Evolutionary conservation across 2,888 invertebrate species (phyloP).

Genomic region (Teleiodes luculella): DNA sequence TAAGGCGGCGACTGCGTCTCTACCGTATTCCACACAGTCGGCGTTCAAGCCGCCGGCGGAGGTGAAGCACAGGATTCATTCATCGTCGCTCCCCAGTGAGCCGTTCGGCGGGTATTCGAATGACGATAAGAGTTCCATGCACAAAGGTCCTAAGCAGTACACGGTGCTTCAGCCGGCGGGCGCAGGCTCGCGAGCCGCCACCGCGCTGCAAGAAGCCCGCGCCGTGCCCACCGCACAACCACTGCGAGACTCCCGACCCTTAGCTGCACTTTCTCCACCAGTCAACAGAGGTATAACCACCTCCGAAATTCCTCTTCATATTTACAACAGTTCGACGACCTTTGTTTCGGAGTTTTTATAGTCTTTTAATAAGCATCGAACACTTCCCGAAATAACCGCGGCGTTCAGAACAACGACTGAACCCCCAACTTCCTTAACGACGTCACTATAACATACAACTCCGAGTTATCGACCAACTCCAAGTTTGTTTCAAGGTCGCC

Average conservation of each 20-base stretch:
- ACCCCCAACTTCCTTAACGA: conserved; percentile 68
- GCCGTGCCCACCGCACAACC: conserved; percentile 73
- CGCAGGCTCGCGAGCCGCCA: conserved; percentile 88
- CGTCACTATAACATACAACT: conserved; percentile 64
- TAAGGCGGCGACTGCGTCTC: conserved; percentile 73
- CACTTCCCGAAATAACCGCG: conserved; percentile 1
- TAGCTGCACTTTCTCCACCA: conserved; percentile 84
- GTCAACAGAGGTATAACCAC: conserved; percentile 79
- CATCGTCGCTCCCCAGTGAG: conserved; percentile 77
- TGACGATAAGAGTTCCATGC: conserved; percentile 60
- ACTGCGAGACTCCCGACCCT: conserved; percentile 66
- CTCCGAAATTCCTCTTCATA: conserved; percentile 25
- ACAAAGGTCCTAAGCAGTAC: conserved; percentile 85
- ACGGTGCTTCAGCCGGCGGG: conserved; percentile 92
- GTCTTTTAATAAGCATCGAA: neutral
- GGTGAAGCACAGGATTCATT: conserved; percentile 76
- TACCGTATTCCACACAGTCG: conserved; percentile 86
- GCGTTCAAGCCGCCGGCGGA: conserved; percentile 89
- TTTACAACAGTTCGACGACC: neutral
- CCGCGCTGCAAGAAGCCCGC: conserved; percentile 87
- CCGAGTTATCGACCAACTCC: conserved; percentile 61
- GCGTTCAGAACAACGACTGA: conserved; percentile 3
- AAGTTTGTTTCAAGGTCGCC: conserved; percentile 74
- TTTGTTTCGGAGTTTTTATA: neutral
- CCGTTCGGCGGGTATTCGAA: conserved; percentile 86